A percentile compares a stretch with the other conserved stretches of the same genome.
Conservation (phyloP, 2,797 vertebrate genomes). For the Aythya fuligula region DNA sequence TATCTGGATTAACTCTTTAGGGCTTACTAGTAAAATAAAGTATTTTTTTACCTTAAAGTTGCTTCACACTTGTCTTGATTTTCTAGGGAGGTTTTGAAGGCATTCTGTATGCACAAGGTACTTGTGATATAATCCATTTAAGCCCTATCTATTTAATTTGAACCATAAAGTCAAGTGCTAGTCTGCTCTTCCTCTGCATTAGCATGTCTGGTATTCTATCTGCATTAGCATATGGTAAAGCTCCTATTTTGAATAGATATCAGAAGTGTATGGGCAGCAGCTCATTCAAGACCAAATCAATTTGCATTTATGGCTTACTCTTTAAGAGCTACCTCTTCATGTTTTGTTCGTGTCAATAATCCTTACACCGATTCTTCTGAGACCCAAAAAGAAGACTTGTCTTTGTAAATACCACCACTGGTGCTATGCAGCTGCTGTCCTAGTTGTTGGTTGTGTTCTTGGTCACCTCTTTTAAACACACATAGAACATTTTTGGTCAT, state of each 20-base stretch:
- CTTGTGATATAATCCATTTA: slow-evolving; percentile 15
- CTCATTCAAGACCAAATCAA: not conserved
- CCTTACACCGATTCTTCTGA: not conserved
- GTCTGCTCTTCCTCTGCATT: not conserved
- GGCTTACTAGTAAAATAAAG: not conserved
- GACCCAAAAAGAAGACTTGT: not conserved
- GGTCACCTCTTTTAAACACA: not conserved
- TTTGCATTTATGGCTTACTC: slow-evolving; percentile 21
- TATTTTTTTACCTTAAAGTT: not conserved
- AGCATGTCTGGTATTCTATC: not conserved
- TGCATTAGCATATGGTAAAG: not conserved
- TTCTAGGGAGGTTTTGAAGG: not conserved
- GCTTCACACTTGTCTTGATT: not conserved
- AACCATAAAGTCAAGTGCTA: slow-evolving; percentile 1
- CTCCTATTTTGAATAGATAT: not conserved
- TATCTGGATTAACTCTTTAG: not conserved
- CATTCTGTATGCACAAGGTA: not conserved
- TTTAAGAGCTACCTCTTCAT: not conserved
- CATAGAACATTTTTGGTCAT: not conserved
- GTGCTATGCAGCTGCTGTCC: not conserved
- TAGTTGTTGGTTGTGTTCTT: not conserved
- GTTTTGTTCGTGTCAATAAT: not conserved
- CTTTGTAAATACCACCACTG: not conserved
- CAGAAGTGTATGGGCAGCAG: not conserved
- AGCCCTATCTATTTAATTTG: not conserved